phyloP scores from a whole-genome alignment of 2,888 invertebrate genomes.

The Phalera bucephala region DNA sequence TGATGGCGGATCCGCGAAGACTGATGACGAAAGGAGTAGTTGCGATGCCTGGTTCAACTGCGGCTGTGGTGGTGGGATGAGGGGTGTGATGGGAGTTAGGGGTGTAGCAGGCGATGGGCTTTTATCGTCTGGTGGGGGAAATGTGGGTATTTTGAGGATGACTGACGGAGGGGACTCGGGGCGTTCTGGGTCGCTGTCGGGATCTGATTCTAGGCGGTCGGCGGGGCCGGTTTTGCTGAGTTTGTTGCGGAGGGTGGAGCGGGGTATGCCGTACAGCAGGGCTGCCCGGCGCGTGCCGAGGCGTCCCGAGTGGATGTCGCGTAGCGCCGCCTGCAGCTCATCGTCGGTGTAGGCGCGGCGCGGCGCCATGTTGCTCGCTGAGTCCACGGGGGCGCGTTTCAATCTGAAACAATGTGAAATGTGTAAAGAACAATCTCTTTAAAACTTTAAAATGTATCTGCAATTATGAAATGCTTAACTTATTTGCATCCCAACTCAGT shows the following conservation, averaged over 20 bases:
- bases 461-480: too few species aligned
- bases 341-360: slow-evolving; percentile 97
- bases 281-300: slow-evolving; percentile 96
- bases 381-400: slow-evolving; percentile 59
- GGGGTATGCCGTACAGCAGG: slow-evolving; percentile 97
- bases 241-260: slow-evolving; percentile 98
- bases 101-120: slow-evolving; percentile 74
- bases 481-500: too few species aligned
- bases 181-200: slow-evolving; percentile 67
- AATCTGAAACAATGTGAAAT: slow-evolving; percentile 67
- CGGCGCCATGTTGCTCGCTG: slow-evolving; percentile 78
- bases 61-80: slow-evolving; percentile 63
- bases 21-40: slow-evolving; percentile 69
- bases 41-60: slow-evolving; percentile 66
- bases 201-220: slow-evolving; percentile 87
- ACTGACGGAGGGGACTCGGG: slow-evolving; percentile 86
- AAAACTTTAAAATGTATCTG: too few species aligned
- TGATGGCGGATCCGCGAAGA: slow-evolving; percentile 82
- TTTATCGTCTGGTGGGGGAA: slow-evolving; percentile 85
- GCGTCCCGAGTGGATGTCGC: slow-evolving; percentile 96
- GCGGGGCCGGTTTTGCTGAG: slow-evolving; percentile 90
- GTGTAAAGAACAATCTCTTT: too few species aligned
- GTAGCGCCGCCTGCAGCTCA: slow-evolving; percentile 95
- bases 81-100: slow-evolving; percentile 72
- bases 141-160: slow-evolving; percentile 97